Evolutionary conservation across 2,113 vertebrate genomes (phyloP).

Genomic region (Meriones unguiculatus): DNA sequence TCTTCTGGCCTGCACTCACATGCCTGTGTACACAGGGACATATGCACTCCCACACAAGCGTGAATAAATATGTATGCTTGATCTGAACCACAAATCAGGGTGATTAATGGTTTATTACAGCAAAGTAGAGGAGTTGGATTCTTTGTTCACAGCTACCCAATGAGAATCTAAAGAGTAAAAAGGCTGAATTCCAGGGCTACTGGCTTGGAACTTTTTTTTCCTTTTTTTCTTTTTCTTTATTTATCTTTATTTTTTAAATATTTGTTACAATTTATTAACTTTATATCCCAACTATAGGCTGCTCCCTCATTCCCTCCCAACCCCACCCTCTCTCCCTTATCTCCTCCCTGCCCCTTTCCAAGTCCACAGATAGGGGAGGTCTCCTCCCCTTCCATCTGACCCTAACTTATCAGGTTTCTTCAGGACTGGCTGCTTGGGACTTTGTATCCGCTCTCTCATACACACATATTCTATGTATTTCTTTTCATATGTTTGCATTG

Average conservation of each 20-base stretch:
- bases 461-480: background rate
- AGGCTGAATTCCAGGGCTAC: background rate
- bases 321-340: too few relatives aligned
- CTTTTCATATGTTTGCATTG: background rate
- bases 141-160: background rate
- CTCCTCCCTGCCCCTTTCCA: too few relatives aligned
- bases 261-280: too few relatives aligned
- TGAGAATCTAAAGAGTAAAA: background rate
- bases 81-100: background rate
- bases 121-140: background rate
- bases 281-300: too few relatives aligned
- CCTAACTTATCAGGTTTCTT: too few relatives aligned
- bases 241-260: background rate
- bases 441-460: background rate
- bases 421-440: background rate
- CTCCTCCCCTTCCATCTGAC: too few relatives aligned
- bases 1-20: background rate
- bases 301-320: too few relatives aligned
- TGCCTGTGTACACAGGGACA: background rate
- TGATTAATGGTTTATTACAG: too few relatives aligned
- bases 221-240: too few relatives aligned
- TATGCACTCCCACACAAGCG: background rate
- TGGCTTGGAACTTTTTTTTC: background rate
- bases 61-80: background rate
- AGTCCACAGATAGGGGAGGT: too few relatives aligned